These are phyloP conservation scores for Epizoanthus fatuus DNA, from an alignment of 92 coral and sea anemone species.

Conservation along the genomic window DNA sequence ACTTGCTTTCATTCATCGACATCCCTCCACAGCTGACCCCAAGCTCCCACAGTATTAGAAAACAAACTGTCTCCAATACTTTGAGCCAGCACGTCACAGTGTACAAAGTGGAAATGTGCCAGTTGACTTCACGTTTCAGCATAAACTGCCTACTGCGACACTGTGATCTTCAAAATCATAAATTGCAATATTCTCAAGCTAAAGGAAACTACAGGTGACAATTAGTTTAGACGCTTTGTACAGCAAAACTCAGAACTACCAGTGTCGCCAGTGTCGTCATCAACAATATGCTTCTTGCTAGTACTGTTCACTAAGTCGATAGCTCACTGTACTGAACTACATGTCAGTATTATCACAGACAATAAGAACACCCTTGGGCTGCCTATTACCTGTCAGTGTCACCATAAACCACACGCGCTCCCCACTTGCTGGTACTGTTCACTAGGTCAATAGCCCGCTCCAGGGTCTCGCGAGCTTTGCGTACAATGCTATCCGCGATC, in stretches of 20 bases:
- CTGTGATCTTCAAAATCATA: too few relatives aligned
- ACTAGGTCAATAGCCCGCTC: conserved; percentile 96
- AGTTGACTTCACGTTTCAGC: not conserved
- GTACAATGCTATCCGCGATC: conserved; percentile 96
- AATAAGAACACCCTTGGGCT: too few relatives aligned
- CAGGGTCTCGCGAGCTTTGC: conserved; percentile 97
- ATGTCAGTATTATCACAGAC: too few relatives aligned
- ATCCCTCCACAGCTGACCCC: not conserved
- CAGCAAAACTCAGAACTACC: too few relatives aligned
- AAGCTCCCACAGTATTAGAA: not conserved
- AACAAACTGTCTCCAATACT: too few relatives aligned
- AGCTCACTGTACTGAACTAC: conserved; percentile 73
- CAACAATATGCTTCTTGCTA: conserved; percentile 29
- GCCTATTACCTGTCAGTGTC: conserved; percentile 93
- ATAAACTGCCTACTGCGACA: too few relatives aligned
- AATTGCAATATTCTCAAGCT: too few relatives aligned
- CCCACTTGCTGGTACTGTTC: conserved; percentile 95
- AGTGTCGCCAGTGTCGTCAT: not conserved
- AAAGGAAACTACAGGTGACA: too few relatives aligned
- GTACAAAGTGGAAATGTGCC: too few relatives aligned
- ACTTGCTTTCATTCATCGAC: not conserved
- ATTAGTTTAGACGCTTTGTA: too few relatives aligned
- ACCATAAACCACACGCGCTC: conserved; percentile 97
- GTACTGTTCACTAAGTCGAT: conserved; percentile 95
- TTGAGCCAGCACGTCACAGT: too few relatives aligned